Conservation (phyloP, 1,140 invertebrate species). For the Drosophila malerkotliana region DNA sequence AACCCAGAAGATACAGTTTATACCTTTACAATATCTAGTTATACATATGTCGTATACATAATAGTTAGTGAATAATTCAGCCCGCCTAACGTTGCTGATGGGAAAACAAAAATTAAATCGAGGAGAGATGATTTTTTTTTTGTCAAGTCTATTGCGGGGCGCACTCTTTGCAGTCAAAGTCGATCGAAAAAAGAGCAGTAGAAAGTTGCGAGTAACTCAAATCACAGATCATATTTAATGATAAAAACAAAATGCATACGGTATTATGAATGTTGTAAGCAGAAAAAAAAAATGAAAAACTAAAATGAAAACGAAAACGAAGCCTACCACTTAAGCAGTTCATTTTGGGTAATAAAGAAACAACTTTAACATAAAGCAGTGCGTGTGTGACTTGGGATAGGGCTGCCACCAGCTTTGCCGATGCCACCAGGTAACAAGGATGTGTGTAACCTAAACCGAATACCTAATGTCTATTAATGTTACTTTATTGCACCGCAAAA, state of each 20-base stretch:
- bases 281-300: slow-evolving; percentile 27
- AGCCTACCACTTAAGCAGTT: slow-evolving; percentile 60
- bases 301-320: slow-evolving; percentile 37
- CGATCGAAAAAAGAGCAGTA: slow-evolving; percentile 7
- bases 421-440: slow-evolving; percentile 39
- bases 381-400: slow-evolving; percentile 39
- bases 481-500: slow-evolving; percentile 36
- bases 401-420: slow-evolving; percentile 23
- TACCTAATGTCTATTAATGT: slow-evolving; percentile 7
- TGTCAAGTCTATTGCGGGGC: slow-evolving; percentile 12
- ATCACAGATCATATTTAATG: slow-evolving; percentile 20
- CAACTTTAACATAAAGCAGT: slow-evolving; percentile 59
- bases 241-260: slow-evolving; percentile 28
- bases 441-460: neutral
- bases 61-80: slow-evolving; percentile 73
- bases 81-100: slow-evolving; percentile 76
- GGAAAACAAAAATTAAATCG: slow-evolving; percentile 14
- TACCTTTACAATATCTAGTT: slow-evolving; percentile 65
- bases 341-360: slow-evolving; percentile 76
- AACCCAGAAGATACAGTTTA: slow-evolving; percentile 38
- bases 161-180: slow-evolving; percentile 4
- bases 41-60: slow-evolving; percentile 53
- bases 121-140: slow-evolving; percentile 42
- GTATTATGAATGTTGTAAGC: slow-evolving; percentile 70
- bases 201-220: slow-evolving; percentile 6